Percentiles rank a stretch among this genome's conserved stretches.
These are phyloP conservation scores for Acanthopagrus latus DNA, from an alignment of 2,797 vertebrate species.

Conservation along the genomic window DNA sequence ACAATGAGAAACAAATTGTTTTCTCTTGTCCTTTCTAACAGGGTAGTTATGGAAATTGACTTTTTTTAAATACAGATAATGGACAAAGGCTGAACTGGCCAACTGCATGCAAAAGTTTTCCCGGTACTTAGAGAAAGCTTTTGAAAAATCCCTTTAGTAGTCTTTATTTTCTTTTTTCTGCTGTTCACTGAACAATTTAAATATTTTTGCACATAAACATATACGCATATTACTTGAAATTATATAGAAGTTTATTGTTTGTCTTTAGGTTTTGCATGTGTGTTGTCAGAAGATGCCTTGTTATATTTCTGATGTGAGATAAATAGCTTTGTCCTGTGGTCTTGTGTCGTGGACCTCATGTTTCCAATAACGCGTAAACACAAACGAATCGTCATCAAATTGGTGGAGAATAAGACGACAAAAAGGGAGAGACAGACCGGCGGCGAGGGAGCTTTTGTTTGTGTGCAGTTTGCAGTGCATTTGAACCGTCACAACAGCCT, in stretches of 20 bases:
- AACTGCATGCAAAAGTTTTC: neutral
- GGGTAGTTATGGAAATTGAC: neutral
- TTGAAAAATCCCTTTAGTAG: neutral
- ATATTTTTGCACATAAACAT: neutral
- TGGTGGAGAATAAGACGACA: neutral
- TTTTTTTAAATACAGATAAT: neutral
- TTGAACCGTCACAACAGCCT: constrained; percentile 1
- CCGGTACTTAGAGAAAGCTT: neutral
- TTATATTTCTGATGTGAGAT: neutral
- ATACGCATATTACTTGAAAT: neutral
- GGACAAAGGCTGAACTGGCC: neutral
- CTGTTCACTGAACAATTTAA: neutral
- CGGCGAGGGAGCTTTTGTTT: neutral
- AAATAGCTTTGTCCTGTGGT: neutral
- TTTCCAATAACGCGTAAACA: neutral
- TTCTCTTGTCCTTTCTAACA: neutral
- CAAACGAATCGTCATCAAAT: no score
- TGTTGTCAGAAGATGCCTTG: neutral
- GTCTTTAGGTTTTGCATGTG: neutral
- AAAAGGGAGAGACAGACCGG: neutral
- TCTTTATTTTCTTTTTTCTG: neutral
- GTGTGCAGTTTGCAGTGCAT: neutral
- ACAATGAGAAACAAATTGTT: neutral
- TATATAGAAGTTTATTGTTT: neutral
- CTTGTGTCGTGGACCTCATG: neutral